Percentiles rank a stretch among this genome's conserved stretches.
phyloP scores from a whole-genome alignment of 2,888 invertebrate genomes.

The Pasiphila rectangulata region DNA sequence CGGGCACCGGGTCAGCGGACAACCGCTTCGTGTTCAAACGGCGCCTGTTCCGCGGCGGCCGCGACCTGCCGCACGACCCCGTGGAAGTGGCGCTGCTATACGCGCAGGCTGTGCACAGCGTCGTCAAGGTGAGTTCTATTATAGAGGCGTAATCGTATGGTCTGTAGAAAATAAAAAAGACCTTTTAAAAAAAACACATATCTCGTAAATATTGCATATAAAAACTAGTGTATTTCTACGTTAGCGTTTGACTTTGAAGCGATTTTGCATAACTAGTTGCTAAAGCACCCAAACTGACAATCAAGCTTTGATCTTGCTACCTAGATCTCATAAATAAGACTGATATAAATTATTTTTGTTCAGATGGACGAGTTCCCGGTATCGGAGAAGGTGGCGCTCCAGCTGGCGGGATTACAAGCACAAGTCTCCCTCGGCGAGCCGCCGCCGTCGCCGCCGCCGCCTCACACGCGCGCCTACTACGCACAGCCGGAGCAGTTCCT shows the following conservation, averaged over 20 bases:
- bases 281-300: no score
- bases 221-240: no score
- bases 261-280: no score
- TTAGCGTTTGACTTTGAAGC: no score
- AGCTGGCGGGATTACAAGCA: slow-evolving; percentile 95
- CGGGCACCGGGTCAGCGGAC: slow-evolving; percentile 90
- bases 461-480: slow-evolving; percentile 91
- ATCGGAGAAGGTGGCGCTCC: slow-evolving; percentile 95
- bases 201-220: no score
- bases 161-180: no score
- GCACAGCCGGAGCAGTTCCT: slow-evolving; percentile 94
- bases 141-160: no score
- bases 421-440: slow-evolving; percentile 96
- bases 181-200: no score
- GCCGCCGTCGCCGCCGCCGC: slow-evolving; percentile 84
- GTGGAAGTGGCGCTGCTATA: slow-evolving; percentile 96
- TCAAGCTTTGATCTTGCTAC: no score
- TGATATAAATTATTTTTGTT: no score
- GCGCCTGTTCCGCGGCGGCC: slow-evolving; percentile 91
- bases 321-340: no score
- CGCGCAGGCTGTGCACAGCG: slow-evolving; percentile 96
- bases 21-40: slow-evolving; percentile 96
- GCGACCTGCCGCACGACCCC: slow-evolving; percentile 96
- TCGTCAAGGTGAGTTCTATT: slow-evolving; percentile 87
- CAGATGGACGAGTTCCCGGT: slow-evolving; percentile 97